Evolutionary conservation across 37 sponge, comb jelly and placozoan species (phyloP).

Genomic region (Oopsacas minuta): DNA sequence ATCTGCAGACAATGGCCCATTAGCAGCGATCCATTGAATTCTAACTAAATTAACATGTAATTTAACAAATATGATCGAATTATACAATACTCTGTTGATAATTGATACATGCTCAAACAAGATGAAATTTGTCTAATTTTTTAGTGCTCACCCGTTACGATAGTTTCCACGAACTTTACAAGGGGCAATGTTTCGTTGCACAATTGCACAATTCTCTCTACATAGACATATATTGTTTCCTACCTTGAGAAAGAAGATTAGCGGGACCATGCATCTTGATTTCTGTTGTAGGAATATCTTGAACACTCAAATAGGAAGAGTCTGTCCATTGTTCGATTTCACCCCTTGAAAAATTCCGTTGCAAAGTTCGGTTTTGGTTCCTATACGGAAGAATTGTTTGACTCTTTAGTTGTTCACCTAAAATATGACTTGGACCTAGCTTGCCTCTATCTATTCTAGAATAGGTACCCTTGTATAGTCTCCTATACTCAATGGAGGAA

Average conservation of each 20-base stretch:
- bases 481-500: background rate
- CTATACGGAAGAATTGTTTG: background rate
- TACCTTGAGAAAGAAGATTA: background rate
- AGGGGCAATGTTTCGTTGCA: background rate
- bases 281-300: background rate
- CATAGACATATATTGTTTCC: background rate
- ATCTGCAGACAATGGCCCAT: no score
- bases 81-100: no score
- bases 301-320: no score
- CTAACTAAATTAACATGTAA: no score
- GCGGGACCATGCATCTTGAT: background rate
- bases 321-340: background rate
- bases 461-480: background rate
- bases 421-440: background rate
- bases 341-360: background rate
- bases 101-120: no score
- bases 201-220: background rate
- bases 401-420: background rate
- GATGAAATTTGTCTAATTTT: no score
- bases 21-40: no score
- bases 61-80: no score
- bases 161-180: background rate
- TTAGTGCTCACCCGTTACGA: no score
- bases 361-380: background rate
- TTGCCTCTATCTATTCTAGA: background rate